Conservation (phyloP, 2,113 vertebrate species). For the Tylochromis polylepis region DNA sequence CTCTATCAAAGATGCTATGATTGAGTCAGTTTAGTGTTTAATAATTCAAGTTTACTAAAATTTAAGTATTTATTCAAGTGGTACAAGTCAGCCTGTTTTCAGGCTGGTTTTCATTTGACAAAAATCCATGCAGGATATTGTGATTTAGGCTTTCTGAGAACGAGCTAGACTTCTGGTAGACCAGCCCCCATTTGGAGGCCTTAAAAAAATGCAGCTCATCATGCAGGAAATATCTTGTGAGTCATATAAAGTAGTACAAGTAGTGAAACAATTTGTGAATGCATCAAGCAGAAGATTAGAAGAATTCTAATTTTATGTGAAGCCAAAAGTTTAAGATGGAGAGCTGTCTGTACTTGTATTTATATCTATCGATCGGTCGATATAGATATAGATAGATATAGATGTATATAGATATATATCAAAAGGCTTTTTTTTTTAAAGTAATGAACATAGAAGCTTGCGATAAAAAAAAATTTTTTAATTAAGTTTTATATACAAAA, state of each 20-base stretch:
- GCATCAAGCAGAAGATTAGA: neutral
- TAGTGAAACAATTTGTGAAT: neutral
- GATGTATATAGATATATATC: neutral
- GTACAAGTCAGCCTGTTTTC: neutral
- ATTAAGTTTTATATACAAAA: neutral
- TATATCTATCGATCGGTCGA: neutral
- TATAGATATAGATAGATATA: neutral
- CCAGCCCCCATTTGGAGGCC: neutral
- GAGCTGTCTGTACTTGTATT: neutral
- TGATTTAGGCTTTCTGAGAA: neutral
- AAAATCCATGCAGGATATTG: neutral
- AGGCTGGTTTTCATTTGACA: neutral
- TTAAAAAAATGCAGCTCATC: neutral
- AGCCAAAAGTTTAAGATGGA: neutral
- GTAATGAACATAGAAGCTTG: no score
- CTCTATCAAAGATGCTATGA: neutral
- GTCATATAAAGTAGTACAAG: neutral
- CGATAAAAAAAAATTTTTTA: no score
- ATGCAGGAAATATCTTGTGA: neutral
- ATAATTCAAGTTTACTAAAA: neutral
- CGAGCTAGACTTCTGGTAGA: neutral
- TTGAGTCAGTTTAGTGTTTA: neutral
- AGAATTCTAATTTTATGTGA: neutral
- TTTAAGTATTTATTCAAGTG: neutral
- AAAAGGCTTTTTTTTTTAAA: no score